Evolutionary conservation across 2,888 invertebrate species (phyloP).

Genomic region (Eupithecia subfuscata): DNA sequence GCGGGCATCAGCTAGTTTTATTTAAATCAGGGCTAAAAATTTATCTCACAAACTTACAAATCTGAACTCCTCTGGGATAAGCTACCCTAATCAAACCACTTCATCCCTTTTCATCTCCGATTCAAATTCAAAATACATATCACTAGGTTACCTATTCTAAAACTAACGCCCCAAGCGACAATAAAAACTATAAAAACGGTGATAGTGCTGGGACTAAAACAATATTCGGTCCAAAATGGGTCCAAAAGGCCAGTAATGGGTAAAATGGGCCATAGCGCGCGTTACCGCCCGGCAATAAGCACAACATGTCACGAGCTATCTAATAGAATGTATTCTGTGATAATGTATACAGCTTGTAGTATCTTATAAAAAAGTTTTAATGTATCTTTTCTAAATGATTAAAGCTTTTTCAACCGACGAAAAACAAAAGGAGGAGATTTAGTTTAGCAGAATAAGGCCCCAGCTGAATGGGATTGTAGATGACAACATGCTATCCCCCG

Average conservation of each 20-base stretch:
- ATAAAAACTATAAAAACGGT: slow-evolving; percentile 43
- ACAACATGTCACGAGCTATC: slow-evolving; percentile 59
- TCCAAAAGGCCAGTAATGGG: slow-evolving; percentile 51
- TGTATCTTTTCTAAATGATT: neutral
- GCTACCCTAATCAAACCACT: slow-evolving; percentile 16
- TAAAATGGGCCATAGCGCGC: slow-evolving; percentile 47
- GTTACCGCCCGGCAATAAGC: slow-evolving; percentile 51
- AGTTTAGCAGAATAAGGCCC: too few relatives aligned
- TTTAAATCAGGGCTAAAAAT: slow-evolving; percentile 2
- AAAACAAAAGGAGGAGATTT: too few relatives aligned
- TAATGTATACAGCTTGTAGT: slow-evolving; percentile 16
- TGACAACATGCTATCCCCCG: too few relatives aligned
- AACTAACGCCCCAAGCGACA: slow-evolving; percentile 44
- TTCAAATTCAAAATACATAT: slow-evolving; percentile 32
- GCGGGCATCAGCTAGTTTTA: neutral
- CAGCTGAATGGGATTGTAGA: too few relatives aligned
- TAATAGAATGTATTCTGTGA: slow-evolving; percentile 51
- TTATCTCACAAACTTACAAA: neutral
- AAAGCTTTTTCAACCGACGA: neutral
- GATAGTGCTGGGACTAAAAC: slow-evolving; percentile 53
- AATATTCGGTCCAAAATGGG: slow-evolving; percentile 54
- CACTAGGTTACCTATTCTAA: slow-evolving; percentile 37
- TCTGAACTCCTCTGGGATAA: slow-evolving; percentile 12
- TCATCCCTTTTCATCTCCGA: slow-evolving; percentile 10
- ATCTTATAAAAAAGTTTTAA: neutral